Base-by-base conservation (phyloP, 37 sponge, comb jelly and placozoan species). In the Diacarnus erythraeanus region DNA sequence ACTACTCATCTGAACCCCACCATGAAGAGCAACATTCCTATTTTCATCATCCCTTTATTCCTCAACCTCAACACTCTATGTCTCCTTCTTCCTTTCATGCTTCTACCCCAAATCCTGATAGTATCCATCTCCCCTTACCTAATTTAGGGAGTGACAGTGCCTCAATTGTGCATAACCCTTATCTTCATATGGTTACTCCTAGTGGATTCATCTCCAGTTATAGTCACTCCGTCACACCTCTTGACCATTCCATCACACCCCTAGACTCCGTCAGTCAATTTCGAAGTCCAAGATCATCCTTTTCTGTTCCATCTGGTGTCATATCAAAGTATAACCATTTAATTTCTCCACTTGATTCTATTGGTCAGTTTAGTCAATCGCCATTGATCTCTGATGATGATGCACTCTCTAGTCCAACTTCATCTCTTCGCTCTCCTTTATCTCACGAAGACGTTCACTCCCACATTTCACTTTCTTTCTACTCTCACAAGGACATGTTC, bases 391-490 rank as follows among this genome's bases (percentile, higher is more conserved):
- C 51, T 12, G 12, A 15, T 12, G 6, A 47, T 47, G 3, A 6
- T 6, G 61, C 6, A 6, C 22, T 25, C 22, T 20, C 61, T 26
- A 25, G 22, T 6, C 21, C 23, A 60, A 5, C 27, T 25, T 60
- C 61, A 17, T 60, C 51, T 47, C 12, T 47, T 47, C 61, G 23
- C 22, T 21, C 61, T 17, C 61, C 61, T 21, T 25, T 60, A 12
- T 30, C 58, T 2, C 29, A 57, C 38, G 22, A 31, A 22, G 59
- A 75, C 29, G 12, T 36, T 38, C 38, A 57, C 23, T 31, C 75
- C 23, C 59, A 75, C 37, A 35, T 31, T 26, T 75, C 75, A 4
- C 75, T 75, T 21, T 75, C 75, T 8, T 75, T 75, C 9, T 75
- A 57, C 33, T 72, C 73, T 29, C n/a, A 72, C 15, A 20, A 37